Base-by-base conservation (phyloP, 2,113 vertebrate genomes). In the Nanorana parkeri region DNA sequence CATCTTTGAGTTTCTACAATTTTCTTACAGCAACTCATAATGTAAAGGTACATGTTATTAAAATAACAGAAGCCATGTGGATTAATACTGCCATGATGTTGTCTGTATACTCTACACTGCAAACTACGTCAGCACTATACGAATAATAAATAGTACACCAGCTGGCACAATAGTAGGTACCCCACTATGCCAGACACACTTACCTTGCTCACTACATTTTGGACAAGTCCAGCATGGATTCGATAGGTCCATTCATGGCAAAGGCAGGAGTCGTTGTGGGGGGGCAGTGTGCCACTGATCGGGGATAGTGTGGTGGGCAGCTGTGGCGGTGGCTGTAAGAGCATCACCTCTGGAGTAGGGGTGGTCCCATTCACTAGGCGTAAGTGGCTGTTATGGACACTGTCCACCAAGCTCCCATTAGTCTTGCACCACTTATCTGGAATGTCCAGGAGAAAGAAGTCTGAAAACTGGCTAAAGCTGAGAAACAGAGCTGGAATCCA, bases 151-250 rank as follows among this genome's bases (percentile, higher is more conserved):
- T 3, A 6, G 3, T 36, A 36, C 32, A 36, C 3, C 32, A 36
- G n/a, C n/a, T n/a, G n/a, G 32, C 8, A 36, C 32, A 47, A 15
- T 47, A 47, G 41, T 47, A 47, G 6, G 41, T 36, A 2, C 2
- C 5, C 32, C 32, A n/a, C n/a, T n/a, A 6, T 6, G 32, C 6
- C 41, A 47, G 41, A 11, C 10, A 3, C 41, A 47, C 92, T 96
- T 92, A 99, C 97, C 97, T 98, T 96, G 92, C 96, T 98, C 83
- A 99, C 97, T 80, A 99, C 96, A 88, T 99, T 99, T 85, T 97
- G 95, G 76, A 94, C 91, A 19, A 99, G 96, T 88, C 97, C 97
- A 3, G 96, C 94, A 69, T 94, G 89, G 89, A 98, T 95, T 85
- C 94, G 93, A 60, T 98, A 95, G 81, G 91, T 92, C 95, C 95